Base-by-base conservation (phyloP, 2,888 invertebrate genomes). In the Sceliomorpha sp. region DNA sequence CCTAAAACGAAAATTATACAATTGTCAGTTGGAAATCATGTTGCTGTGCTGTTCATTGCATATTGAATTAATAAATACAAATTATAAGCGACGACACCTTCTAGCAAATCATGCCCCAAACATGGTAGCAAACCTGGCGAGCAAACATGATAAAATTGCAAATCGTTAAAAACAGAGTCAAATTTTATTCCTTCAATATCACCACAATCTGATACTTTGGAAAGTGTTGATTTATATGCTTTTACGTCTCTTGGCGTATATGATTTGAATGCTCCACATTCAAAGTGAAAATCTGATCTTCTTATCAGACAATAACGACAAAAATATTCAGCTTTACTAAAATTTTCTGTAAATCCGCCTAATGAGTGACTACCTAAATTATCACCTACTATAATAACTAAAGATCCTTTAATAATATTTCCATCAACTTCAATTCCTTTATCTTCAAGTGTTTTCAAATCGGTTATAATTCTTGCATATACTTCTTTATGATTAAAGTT, bases 281-380 rank as follows among this genome's bases (percentile, higher is more conserved):
- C 29, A 29, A 2, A 5, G 4, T 5, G 26, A 42, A 26, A 8
- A 3, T 42, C 39, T 24, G 24, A 5, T 7, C 24, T 6, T 36
- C 37, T 42, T 0, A n/a, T 39, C 1, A 64, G 15, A 26, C 67
- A 59, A 44, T 37, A 59, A 15, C 67, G 27, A 32, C 59, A 68
- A 55, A 68, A 68, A 42, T 50, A 68, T 15, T 56, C 5, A 1
- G 68, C 5, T 6, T 5, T 62, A 32, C 60, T 64, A 58, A 82
- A 82, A 68, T 75, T 81, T 75, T 77, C 76, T 24, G n/a, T 10
- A 66, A 77, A 81, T 7, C 80, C 81, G 24, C 80, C 81, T 15
- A 83, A 63, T 63, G 76, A 72, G 47, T 82, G 80, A 45, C 75
- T 48, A 6, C 69, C 66, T n/a, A 72, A 34, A 36, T 69, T 64